These are phyloP conservation scores for Dyspetes luteomarginatus DNA, from an alignment of 2,888 invertebrate species.

Conservation along the genomic window DNA sequence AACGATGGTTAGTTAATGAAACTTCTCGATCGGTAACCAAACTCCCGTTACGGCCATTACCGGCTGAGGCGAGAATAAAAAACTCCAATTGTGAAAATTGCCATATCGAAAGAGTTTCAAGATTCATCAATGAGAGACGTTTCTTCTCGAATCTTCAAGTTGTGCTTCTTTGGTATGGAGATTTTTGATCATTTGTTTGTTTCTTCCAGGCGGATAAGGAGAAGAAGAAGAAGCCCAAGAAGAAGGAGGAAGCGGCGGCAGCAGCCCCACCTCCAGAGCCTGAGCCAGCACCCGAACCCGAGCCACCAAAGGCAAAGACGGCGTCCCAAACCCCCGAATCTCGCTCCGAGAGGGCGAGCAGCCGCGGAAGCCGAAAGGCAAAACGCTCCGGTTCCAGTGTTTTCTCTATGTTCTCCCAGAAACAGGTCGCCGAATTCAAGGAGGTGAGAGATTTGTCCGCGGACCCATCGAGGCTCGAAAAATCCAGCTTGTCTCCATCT, in stretches of 20 bases:
- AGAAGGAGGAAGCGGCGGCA: conserved; percentile 88
- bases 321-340: conserved; percentile 84
- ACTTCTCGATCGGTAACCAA: not conserved
- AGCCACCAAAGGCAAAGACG: conserved; percentile 86
- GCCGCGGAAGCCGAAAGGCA: conserved; percentile 91
- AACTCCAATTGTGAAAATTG: not conserved
- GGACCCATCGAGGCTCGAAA: not conserved
- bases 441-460: conserved; percentile 86
- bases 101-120: not conserved
- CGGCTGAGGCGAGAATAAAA: not conserved
- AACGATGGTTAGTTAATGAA: conserved; percentile 39
- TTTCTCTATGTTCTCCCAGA: conserved; percentile 98
- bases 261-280: conserved; percentile 89
- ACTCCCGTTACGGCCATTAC: not conserved
- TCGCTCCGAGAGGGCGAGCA: conserved; percentile 89
- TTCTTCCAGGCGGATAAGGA: conserved; percentile 94
- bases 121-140: not conserved
- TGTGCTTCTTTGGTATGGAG: not conserved
- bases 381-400: conserved; percentile 97
- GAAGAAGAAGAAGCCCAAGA: conserved; percentile 91
- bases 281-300: conserved; percentile 88
- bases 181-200: not conserved
- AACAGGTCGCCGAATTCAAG: conserved; percentile 98
- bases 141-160: not conserved
- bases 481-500: not conserved